Conservation (phyloP, 2,797 vertebrate genomes). For the Lophotriccus pileatus region DNA sequence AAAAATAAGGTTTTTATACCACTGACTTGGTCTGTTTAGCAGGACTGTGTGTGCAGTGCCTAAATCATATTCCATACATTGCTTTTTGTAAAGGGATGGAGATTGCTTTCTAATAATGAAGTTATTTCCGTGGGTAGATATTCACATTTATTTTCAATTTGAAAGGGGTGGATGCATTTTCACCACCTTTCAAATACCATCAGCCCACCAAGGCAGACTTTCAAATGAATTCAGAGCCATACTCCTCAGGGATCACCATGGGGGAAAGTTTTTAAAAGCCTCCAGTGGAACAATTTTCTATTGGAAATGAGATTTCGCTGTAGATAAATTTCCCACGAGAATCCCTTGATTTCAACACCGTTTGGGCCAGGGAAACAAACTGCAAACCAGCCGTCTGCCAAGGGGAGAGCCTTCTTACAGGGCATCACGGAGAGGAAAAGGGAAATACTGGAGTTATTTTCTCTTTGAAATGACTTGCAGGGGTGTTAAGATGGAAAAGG, state of each 20-base stretch:
- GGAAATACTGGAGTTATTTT: background rate
- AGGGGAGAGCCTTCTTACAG: fast-evolving
- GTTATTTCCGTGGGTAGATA: background rate
- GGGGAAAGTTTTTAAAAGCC: background rate
- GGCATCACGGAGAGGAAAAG: background rate
- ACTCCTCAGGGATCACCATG: background rate
- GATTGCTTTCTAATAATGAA: background rate
- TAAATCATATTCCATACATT: background rate
- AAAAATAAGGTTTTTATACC: background rate
- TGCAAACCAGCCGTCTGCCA: background rate
- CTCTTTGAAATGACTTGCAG: background rate
- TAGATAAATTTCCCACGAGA: background rate
- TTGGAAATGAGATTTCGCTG: background rate
- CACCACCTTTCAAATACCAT: background rate
- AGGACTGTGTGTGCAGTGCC: background rate
- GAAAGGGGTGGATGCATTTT: background rate
- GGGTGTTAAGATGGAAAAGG: background rate
- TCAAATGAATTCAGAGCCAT: background rate
- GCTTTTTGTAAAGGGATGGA: background rate
- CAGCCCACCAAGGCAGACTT: background rate
- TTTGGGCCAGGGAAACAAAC: background rate
- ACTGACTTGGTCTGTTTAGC: background rate
- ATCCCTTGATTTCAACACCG: background rate
- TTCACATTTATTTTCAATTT: background rate
- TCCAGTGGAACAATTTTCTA: background rate